Conservation (phyloP, 2,888 invertebrate species). For the Bombylius major region DNA sequence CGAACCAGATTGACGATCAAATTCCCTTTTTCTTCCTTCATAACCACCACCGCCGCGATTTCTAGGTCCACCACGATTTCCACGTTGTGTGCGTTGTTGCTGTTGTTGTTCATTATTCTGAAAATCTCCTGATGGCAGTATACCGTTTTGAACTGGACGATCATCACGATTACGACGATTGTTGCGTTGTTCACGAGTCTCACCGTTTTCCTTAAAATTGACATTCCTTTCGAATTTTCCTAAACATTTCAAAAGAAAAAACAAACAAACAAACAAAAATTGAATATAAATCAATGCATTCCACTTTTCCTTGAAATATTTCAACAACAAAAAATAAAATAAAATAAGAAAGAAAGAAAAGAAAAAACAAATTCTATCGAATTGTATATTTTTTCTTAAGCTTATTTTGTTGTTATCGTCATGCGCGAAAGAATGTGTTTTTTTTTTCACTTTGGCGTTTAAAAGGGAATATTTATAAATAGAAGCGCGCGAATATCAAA, state of each 20-base stretch:
- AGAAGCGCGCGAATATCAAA: neutral
- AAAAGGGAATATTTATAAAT: neutral
- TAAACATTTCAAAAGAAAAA: neutral
- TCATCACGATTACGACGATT: conserved; percentile 47
- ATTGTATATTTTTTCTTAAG: too few species aligned
- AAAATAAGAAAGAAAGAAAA: too few species aligned
- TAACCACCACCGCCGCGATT: conserved; percentile 40
- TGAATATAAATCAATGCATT: too few species aligned
- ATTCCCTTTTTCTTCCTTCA: conserved; percentile 66
- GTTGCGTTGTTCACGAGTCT: conserved; percentile 60
- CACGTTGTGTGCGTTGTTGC: conserved; percentile 20
- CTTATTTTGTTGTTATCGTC: neutral
- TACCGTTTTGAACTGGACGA: neutral
- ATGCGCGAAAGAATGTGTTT: neutral
- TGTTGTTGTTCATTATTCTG: conserved; percentile 20
- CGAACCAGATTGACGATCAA: conserved; percentile 88
- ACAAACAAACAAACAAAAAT: neutral
- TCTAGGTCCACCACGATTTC: conserved; percentile 23
- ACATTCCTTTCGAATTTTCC: conserved; percentile 6
- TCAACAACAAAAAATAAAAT: too few species aligned
- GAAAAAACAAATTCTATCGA: too few species aligned
- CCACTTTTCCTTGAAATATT: too few species aligned
- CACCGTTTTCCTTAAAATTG: conserved; percentile 29
- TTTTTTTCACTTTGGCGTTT: neutral
- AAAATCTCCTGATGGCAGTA: neutral